Conservation (phyloP, 2,888 invertebrate species). For the Eledona agricola region DNA sequence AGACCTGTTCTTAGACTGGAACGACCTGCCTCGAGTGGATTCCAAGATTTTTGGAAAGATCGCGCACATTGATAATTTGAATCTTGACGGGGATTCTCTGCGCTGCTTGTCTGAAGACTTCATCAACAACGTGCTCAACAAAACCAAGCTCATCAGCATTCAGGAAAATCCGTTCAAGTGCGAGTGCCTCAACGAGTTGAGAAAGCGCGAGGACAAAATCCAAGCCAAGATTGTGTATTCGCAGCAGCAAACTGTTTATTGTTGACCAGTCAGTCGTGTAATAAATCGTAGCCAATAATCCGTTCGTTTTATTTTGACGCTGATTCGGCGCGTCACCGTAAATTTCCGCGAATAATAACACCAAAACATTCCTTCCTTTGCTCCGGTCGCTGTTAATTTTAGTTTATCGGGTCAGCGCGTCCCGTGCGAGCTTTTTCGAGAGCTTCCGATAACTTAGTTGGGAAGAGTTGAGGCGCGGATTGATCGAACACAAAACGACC, state of each 20-base stretch:
- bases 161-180: conserved; percentile 48
- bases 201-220: conserved; percentile 13
- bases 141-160: conserved; percentile 44
- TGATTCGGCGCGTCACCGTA: too few relatives aligned
- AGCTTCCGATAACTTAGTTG: too few relatives aligned
- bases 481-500: too few relatives aligned
- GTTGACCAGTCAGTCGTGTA: conserved; percentile 12
- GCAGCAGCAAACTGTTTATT: conserved; percentile 13
- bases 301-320: conserved; percentile 4
- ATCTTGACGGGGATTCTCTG: conserved; percentile 48
- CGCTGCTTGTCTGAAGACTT: conserved; percentile 49
- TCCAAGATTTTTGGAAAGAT: conserved; percentile 42
- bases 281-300: conserved; percentile 3
- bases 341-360: too few relatives aligned
- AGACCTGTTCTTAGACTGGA: conserved; percentile 49
- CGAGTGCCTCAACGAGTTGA: conserved; percentile 44
- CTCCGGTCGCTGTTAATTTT: too few relatives aligned
- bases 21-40: conserved; percentile 46
- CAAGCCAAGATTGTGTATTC: conserved; percentile 9
- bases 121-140: conserved; percentile 46
- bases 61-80: conserved; percentile 30
- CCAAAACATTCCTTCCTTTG: too few relatives aligned
- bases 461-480: too few relatives aligned
- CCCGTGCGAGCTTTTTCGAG: too few relatives aligned
- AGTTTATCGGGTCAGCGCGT: too few relatives aligned